phyloP scores from a whole-genome alignment of 2,888 invertebrate genomes.

The Tenthredo mesomela region DNA sequence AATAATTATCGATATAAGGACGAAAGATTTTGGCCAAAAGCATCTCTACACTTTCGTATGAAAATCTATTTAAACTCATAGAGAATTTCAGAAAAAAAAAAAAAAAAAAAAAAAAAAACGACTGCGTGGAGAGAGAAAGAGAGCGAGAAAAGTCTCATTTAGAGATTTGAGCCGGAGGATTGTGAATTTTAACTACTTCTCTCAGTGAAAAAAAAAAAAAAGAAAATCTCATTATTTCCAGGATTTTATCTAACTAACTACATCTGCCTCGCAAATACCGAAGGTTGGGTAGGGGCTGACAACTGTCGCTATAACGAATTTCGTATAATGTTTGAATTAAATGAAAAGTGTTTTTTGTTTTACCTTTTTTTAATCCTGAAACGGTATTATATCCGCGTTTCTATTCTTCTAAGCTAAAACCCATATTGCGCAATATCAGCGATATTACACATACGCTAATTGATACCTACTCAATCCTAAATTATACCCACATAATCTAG shows the following conservation, averaged over 20 bases:
- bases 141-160: neutral
- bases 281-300: neutral
- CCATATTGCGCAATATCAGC: neutral
- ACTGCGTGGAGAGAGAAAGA: neutral
- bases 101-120: too few species aligned
- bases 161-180: neutral
- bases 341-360: neutral
- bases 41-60: neutral
- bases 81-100: too few species aligned
- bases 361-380: too few species aligned
- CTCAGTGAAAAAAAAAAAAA: neutral
- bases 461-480: conserved; percentile 1
- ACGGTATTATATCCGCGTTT: neutral
- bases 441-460: neutral
- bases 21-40: neutral
- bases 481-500: neutral
- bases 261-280: neutral
- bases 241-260: neutral
- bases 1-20: neutral
- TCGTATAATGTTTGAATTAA: neutral
- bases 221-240: conserved; percentile 8
- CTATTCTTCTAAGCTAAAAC: neutral
- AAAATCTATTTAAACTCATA: neutral
- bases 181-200: conserved; percentile 12
- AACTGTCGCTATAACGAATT: neutral